Conservation (phyloP, 2,888 invertebrate genomes). For the Cheilosia urbana region DNA sequence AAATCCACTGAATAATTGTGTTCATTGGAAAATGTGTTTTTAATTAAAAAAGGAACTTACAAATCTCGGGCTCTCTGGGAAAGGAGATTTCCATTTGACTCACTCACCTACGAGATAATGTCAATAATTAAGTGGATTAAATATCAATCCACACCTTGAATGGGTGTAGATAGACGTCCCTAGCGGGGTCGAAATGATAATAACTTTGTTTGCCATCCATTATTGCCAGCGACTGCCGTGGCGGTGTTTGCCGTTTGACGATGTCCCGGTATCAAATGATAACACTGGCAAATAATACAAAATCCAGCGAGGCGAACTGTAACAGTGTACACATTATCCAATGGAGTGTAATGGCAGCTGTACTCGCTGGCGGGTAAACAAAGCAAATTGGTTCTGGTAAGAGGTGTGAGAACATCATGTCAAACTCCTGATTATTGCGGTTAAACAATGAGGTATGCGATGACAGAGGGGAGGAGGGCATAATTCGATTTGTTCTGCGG, state of each 20-base stretch:
- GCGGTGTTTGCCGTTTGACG: not conserved
- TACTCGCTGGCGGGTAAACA: not conserved
- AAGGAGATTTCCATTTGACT: not conserved
- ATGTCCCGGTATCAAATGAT: slow-evolving; percentile 40
- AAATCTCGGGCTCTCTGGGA: not conserved
- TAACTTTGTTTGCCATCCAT: slow-evolving; percentile 38
- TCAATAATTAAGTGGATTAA: slow-evolving; percentile 49
- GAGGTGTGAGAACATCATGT: slow-evolving; percentile 33
- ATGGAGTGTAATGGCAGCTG: slow-evolving; percentile 29
- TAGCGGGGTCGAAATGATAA: not conserved
- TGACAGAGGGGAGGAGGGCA: not conserved
- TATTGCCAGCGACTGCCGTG: slow-evolving; percentile 3
- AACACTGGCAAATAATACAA: slow-evolving; percentile 42
- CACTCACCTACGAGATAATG: not conserved
- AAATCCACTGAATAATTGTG: no score
- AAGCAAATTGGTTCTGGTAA: slow-evolving; percentile 18
- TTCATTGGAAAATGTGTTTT: not conserved
- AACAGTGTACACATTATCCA: slow-evolving; percentile 10
- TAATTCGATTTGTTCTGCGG: slow-evolving; percentile 15
- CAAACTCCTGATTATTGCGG: slow-evolving; percentile 19
- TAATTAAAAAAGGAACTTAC: slow-evolving; percentile 8
- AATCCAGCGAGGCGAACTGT: slow-evolving; percentile 13
- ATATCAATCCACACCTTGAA: slow-evolving; percentile 42
- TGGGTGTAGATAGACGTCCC: not conserved
- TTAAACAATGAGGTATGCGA: slow-evolving; percentile 12